A percentile compares a stretch with the other conserved stretches of the same genome.
Evolutionary conservation across 1,140 invertebrate genomes (phyloP).

Genomic region (Lasioglossum albipes): DNA sequence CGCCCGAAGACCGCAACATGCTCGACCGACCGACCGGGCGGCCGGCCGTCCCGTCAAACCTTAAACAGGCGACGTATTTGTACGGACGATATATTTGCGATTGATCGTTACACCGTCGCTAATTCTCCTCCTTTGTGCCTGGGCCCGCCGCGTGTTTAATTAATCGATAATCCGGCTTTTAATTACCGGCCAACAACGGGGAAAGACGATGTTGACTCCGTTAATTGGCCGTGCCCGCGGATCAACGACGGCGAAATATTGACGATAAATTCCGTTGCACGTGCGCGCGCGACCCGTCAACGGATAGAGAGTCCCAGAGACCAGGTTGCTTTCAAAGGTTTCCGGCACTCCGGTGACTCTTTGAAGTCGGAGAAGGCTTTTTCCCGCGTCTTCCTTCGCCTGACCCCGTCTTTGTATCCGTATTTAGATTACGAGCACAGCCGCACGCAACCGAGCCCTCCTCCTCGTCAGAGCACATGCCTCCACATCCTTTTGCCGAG

Average conservation of each 20-base stretch:
- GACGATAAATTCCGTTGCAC: constrained; percentile 47
- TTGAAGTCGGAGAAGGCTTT: constrained; percentile 25
- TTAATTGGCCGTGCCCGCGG: constrained; percentile 44
- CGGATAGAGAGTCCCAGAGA: neutral
- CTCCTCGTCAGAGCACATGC: neutral
- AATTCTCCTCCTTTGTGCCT: constrained; percentile 11
- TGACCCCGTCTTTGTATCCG: constrained; percentile 31
- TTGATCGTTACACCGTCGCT: neutral
- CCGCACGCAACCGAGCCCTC: constrained; percentile 1
- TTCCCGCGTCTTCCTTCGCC: constrained; percentile 17
- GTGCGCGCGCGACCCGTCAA: no score
- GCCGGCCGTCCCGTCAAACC: neutral
- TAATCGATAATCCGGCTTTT: constrained; percentile 33
- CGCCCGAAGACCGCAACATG: constrained; percentile 11
- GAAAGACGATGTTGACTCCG: constrained; percentile 28
- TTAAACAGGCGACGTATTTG: neutral
- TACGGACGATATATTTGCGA: neutral
- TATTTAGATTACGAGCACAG: constrained; percentile 45
- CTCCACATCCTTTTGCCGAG: neutral
- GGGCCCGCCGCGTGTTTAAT: constrained; percentile 7
- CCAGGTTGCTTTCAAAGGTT: neutral
- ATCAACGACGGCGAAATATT: constrained; percentile 42
- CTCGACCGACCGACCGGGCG: neutral
- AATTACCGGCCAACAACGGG: constrained; percentile 25
- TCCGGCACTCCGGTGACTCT: constrained; percentile 3